phyloP scores from a whole-genome alignment of 1,140 invertebrate species.

The Triops longicaudatus region DNA sequence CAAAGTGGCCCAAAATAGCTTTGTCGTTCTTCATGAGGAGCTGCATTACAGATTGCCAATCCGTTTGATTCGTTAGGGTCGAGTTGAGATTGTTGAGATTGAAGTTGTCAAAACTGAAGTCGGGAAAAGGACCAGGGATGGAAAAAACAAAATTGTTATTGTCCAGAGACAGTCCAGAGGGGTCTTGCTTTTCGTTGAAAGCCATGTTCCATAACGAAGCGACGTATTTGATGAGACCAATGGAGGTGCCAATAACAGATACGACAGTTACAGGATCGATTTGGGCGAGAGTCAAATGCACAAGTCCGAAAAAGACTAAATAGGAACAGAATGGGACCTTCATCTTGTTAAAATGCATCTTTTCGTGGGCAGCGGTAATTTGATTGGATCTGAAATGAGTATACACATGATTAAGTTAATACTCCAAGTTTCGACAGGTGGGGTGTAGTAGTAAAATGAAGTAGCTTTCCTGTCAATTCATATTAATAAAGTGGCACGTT shows the following conservation, averaged over 20 bases:
- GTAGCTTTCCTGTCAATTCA: too few species aligned
- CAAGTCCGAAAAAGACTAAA: neutral
- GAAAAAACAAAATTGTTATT: conserved; percentile 16
- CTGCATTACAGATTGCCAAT: neutral
- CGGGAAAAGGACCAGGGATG: conserved; percentile 24
- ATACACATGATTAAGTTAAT: too few species aligned
- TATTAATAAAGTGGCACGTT: too few species aligned
- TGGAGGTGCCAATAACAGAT: conserved; percentile 21
- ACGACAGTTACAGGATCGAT: conserved; percentile 23
- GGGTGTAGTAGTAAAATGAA: too few species aligned
- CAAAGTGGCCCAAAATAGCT: conserved; percentile 19
- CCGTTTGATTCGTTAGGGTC: neutral
- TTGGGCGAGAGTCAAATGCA: neutral
- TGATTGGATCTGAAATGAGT: neutral
- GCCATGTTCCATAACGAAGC: conserved; percentile 20
- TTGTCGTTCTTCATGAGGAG: conserved; percentile 15
- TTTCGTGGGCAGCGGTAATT: neutral
- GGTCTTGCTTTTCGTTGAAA: conserved; percentile 23
- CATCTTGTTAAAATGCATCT: neutral
- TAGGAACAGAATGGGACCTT: neutral
- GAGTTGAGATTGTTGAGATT: conserved; percentile 12
- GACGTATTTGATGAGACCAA: conserved; percentile 24
- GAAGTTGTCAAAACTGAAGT: neutral
- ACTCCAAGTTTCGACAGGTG: too few species aligned
- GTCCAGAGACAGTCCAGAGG: neutral